phyloP scores from a whole-genome alignment of 2,113 vertebrate species.

The Lamprotornis superbus region DNA sequence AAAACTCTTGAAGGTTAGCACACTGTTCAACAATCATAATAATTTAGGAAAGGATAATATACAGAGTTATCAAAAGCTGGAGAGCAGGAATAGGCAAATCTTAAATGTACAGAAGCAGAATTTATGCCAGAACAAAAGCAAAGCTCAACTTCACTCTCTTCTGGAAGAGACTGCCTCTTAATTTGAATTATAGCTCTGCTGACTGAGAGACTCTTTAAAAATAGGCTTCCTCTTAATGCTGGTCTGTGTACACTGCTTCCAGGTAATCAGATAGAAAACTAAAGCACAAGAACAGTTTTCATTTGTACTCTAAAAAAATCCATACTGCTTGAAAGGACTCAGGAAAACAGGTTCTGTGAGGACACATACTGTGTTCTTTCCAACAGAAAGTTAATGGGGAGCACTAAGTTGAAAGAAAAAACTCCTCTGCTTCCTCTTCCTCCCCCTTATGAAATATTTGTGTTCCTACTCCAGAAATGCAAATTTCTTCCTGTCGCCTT shows the following conservation, averaged over 20 bases:
- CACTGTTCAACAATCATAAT: neutral
- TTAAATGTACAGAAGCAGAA: neutral
- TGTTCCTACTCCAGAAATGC: neutral
- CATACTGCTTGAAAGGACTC: neutral
- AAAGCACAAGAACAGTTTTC: neutral
- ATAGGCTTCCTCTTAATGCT: neutral
- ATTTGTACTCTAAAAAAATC: neutral
- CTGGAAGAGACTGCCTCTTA: neutral
- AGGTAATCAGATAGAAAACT: neutral
- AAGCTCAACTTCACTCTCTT: neutral
- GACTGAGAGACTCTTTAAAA: neutral
- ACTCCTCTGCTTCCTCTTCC: neutral
- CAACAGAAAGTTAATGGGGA: neutral
- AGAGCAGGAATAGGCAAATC: neutral
- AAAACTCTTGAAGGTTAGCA: neutral
- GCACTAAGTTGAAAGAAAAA: neutral
- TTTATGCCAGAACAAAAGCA: neutral
- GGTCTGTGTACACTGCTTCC: neutral
- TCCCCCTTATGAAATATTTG: neutral
- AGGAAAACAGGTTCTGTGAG: neutral
- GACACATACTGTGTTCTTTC: accelerated
- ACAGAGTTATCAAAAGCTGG: neutral
- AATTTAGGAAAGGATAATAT: neutral
- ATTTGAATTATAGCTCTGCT: neutral
- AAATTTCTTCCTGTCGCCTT: neutral